Conservation (phyloP, 2,888 invertebrate genomes). For the Neocrepidodera transversa region DNA sequence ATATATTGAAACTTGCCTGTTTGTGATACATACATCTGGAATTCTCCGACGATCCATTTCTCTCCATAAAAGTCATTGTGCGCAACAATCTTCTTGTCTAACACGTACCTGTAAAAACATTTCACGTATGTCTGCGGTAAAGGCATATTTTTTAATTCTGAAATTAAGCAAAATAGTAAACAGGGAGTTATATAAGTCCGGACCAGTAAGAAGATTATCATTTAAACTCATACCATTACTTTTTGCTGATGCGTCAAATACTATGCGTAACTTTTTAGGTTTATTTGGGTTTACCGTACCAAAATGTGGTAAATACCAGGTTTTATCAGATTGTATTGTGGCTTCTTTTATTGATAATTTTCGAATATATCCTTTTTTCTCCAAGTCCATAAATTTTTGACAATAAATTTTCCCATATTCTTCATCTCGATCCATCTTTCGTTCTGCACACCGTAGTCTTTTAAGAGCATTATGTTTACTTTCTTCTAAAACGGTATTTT, state of each 20-base stretch:
- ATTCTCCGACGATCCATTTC: neutral
- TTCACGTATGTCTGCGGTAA: constrained; percentile 1
- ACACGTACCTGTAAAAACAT: no score
- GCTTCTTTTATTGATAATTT: neutral
- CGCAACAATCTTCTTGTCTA: no score
- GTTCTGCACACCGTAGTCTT: neutral
- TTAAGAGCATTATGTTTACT: neutral
- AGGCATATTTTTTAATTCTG: constrained; percentile 15
- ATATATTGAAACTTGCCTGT: neutral
- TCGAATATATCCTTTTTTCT: neutral
- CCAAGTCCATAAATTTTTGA: no score
- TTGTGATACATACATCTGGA: constrained; percentile 4
- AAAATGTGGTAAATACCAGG: no score
- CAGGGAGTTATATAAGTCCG: constrained; percentile 12
- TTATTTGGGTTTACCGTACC: no score
- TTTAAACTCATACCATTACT: neutral
- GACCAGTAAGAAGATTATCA: constrained; percentile 6
- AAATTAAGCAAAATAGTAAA: constrained; percentile 16
- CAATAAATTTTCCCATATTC: no score
- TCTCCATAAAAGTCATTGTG: neutral
- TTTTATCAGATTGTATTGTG: no score
- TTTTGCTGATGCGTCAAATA: neutral
- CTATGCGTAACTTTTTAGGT: neutral
- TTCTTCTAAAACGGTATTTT: neutral
- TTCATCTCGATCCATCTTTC: neutral